Evolutionary conservation across 1,140 invertebrate species (phyloP), one percentile per base, ranked within the genome.

Genomic region (Adelges cooleyi): DNA sequence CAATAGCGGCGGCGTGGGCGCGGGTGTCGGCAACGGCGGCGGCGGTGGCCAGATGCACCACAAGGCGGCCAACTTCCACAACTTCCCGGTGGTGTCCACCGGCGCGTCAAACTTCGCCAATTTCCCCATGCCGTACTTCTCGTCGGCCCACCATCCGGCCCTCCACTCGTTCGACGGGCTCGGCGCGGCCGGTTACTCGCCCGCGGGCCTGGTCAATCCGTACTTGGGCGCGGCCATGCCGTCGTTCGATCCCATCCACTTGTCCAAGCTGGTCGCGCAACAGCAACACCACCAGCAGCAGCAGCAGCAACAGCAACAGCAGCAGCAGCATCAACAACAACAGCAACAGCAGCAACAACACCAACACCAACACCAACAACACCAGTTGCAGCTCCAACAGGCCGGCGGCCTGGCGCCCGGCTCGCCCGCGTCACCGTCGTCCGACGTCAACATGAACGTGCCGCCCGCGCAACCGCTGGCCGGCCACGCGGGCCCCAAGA

Each of bases 371-470:
- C 72, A 74, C 18, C 77, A 78, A 48, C 81, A 80, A 42, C 77
- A 77, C 22, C 71, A 70, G 13, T 78, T 71, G 68, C 72, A 82
- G 62, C 70, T 82, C 23, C 76, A 79, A 68, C 73, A 66, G 70
- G 29, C 29, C 75, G 67, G 44, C 73, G 76, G 33, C 75, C 76
- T 67, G 72, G 71, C 65, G 56, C 68, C 65, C 51, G 44, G 54
- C 36, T 52, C 40, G 66, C 49, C 59, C 48, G 44, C 53, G 25
- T 33, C 29, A 5, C 29, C 29, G 29, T 33, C 29, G 5, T 40
- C n/a, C 4, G n/a, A 48, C 15, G 44, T 22, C 44, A n/a, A 48
- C 44, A 22, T 17, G n/a, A n/a, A 48, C n/a, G 4, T 51, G 10
- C 17, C 17, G 11, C 5, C 23, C 29, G 50, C 13, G 68, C 65